Conservation (phyloP, 2,113 vertebrate genomes). For the Cyanoramphus novaezelandiae region DNA sequence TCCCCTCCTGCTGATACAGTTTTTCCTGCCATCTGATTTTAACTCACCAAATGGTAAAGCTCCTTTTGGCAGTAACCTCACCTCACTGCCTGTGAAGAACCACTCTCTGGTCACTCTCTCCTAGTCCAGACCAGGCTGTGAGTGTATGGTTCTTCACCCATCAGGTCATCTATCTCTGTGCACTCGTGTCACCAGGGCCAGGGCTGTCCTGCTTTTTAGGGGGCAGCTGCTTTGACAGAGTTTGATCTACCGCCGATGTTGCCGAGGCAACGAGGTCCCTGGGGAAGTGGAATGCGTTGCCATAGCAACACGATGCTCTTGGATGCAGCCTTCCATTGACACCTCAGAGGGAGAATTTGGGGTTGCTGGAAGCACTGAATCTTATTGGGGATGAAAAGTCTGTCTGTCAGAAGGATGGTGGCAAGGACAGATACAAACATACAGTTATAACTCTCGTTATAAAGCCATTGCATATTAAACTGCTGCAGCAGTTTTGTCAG, state of each 20-base stretch:
- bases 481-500: background rate
- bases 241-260: background rate
- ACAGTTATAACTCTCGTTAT: background rate
- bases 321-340: slow-evolving; percentile 8
- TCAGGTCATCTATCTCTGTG: background rate
- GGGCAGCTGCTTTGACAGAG: background rate
- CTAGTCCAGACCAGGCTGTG: background rate
- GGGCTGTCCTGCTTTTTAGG: background rate
- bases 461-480: background rate
- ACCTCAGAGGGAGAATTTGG: background rate
- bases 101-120: fast-evolving
- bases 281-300: slow-evolving; percentile 37
- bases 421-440: background rate
- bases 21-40: background rate
- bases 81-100: background rate
- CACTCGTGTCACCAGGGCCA: fast-evolving
- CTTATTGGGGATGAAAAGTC: background rate
- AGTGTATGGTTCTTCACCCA: fast-evolving
- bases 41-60: background rate
- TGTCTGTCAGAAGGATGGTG: background rate
- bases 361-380: background rate
- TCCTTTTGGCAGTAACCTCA: background rate
- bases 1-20: background rate
- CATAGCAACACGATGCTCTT: slow-evolving; percentile 19
- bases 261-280: slow-evolving; percentile 50